Evolutionary conservation across 2,797 vertebrate genomes (phyloP).

Genomic region (Ispidina lecontei): DNA sequence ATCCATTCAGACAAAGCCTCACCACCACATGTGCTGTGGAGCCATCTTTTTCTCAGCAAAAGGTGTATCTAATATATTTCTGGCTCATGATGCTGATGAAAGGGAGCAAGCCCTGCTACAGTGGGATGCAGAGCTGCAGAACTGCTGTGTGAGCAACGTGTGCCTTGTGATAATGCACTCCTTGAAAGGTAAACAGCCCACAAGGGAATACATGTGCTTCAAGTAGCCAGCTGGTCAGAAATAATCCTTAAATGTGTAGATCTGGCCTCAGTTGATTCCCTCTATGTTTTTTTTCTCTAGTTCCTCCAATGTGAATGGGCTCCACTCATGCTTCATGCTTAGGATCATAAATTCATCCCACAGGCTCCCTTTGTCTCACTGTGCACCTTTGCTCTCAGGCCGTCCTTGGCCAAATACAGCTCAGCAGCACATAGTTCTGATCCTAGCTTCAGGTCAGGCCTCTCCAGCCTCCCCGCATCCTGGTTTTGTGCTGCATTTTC

Average conservation of each 20-base stretch:
- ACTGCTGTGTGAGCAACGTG: accelerated
- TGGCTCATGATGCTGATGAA: neutral
- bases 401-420: neutral
- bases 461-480: neutral
- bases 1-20: neutral
- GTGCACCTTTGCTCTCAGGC: neutral
- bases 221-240: neutral
- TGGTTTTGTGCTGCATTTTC: neutral
- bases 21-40: neutral
- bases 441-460: neutral
- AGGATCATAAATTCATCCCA: neutral
- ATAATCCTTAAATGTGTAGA: neutral
- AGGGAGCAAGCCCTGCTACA: accelerated
- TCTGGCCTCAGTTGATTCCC: neutral
- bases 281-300: neutral
- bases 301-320: neutral
- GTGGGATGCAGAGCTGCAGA: neutral
- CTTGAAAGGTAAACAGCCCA: accelerated
- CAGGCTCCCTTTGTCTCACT: neutral
- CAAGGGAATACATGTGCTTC: neutral
- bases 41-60: neutral
- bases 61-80: neutral
- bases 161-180: neutral
- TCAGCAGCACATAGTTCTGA: neutral
- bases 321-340: neutral